Conservation (phyloP, 1,140 invertebrate species). For the Pachypsylla venusta region DNA sequence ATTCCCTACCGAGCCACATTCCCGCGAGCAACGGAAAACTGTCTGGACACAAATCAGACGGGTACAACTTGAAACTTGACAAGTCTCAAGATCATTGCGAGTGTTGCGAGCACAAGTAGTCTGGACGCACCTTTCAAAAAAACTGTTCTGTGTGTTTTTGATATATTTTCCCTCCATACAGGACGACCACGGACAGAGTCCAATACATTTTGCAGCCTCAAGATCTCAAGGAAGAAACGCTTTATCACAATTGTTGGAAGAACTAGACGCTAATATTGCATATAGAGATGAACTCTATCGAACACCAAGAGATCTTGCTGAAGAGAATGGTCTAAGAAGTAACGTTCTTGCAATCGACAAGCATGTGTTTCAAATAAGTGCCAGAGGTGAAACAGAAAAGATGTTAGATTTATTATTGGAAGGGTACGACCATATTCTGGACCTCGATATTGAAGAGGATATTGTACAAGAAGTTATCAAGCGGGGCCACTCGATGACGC, state of each 20-base stretch:
- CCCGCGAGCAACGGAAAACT: too few relatives aligned
- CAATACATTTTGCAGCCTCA: slow-evolving; percentile 73
- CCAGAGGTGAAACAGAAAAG: slow-evolving; percentile 60
- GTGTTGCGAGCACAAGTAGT: too few relatives aligned
- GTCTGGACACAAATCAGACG: too few relatives aligned
- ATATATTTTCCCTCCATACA: too few relatives aligned
- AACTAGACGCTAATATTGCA: slow-evolving; percentile 58
- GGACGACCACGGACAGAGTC: slow-evolving; percentile 76
- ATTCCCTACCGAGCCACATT: too few relatives aligned
- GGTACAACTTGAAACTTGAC: too few relatives aligned
- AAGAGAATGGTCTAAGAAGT: slow-evolving; percentile 54
- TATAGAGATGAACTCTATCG: slow-evolving; percentile 66
- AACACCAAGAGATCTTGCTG: slow-evolving; percentile 72
- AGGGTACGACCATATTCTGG: slow-evolving; percentile 76
- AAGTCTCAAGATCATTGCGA: too few relatives aligned
- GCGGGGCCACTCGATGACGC: slow-evolving; percentile 44
- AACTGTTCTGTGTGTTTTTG: neutral
- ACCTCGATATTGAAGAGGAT: slow-evolving; percentile 50
- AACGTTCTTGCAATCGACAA: slow-evolving; percentile 71
- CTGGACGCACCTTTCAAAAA: too few relatives aligned
- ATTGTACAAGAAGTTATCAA: slow-evolving; percentile 51
- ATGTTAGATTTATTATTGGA: slow-evolving; percentile 60
- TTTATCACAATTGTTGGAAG: slow-evolving; percentile 56
- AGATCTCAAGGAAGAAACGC: slow-evolving; percentile 57
- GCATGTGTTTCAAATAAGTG: slow-evolving; percentile 56